Base-by-base conservation (phyloP, 2,888 invertebrate genomes). In the Ethmia dodecea region DNA sequence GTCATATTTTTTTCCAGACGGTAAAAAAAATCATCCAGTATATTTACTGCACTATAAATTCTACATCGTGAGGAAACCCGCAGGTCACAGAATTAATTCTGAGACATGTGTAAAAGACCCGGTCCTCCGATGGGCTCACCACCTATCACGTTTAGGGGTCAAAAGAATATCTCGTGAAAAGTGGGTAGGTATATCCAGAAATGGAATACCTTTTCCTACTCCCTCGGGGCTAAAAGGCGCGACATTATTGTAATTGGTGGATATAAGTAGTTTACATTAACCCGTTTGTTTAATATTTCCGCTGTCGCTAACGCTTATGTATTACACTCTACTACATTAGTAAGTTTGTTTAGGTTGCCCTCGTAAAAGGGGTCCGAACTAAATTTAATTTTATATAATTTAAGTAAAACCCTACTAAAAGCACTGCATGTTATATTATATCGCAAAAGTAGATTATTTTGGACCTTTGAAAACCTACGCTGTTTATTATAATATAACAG, bases 351-450 rank as follows among this genome's bases (percentile, higher is more conserved):
- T 72, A 69, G 73, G 65, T 49, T 42, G 49, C 38, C 57, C 56
- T 45, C 47, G 49, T 50, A 55, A 52, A 56, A 37, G 43, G 53
- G 49, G 47, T 47, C 54, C 45, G 39, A 64, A 67, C 65, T 68
- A 63, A 72, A 74, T 70, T 66, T 63, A 65, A 72, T 70, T 71
- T 62, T 39, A 54, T 60, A 60, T 59, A 62, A 62, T 63, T 66
- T 53, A 47, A 54, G 55, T 61, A 52, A 55, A 55, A 48, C 49
- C 47, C 49, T 52, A 57, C 47, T 49, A 53, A 58, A 59, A n/a
- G n/a, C n/a, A n/a, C n/a, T n/a, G n/a, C n/a, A n/a, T n/a, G n/a
- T n/a, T n/a, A n/a, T n/a, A n/a, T n/a, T n/a, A n/a, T n/a, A n/a
- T n/a, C n/a, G n/a, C n/a, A n/a, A n/a, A n/a, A n/a, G n/a, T n/a